Evolutionary conservation across 2,888 invertebrate species (phyloP), one percentile per base, ranked within the genome.

Genomic region (Catocala nupta): DNA sequence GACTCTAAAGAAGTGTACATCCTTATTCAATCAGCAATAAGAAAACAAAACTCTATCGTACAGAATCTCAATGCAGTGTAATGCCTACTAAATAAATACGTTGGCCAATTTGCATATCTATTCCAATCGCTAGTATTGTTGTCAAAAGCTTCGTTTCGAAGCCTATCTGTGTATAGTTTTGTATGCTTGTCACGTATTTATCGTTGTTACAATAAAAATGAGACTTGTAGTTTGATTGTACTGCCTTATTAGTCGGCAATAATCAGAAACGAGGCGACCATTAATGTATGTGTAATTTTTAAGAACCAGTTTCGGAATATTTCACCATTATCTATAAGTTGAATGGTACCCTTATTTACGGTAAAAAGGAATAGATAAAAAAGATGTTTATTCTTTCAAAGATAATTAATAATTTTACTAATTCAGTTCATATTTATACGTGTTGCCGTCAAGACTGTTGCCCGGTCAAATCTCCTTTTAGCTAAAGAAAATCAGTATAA

Each of bases 1-100:
- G 11, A 65, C 57, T 50, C 55, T 59, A 25, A 44, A 33, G 47
- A 55, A 39, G 44, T 8, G 34, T 47, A 54, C 64, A 75, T 71
- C 71, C 55, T 45, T 63, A 73, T 75, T 73, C 67, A 63, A 71
- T 73, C 59, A 54, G 44, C 59, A 62, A 61, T 63, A 56, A 49
- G 55, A 52, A 71, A 73, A 65, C 68, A 71, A 64, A 65, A 62
- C 62, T 58, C 61, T 63, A 60, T 63, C 53, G 48, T 12, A 48
- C 47, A 12, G n/a, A 44, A 50, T 34, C 12, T 34, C 36, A 47
- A 55, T 48, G 25, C 44, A 44, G 52, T 52, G 34, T 5, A 12
- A 12, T 33, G 16, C 9, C 42, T 34, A 54, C 42, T 39, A 43
- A 58, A 55, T 55, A 55, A 13, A 25, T 53, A 36, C 7, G 34